Conservation (phyloP, 2,113 vertebrate genomes). For the Gorsachius goisagi region DNA sequence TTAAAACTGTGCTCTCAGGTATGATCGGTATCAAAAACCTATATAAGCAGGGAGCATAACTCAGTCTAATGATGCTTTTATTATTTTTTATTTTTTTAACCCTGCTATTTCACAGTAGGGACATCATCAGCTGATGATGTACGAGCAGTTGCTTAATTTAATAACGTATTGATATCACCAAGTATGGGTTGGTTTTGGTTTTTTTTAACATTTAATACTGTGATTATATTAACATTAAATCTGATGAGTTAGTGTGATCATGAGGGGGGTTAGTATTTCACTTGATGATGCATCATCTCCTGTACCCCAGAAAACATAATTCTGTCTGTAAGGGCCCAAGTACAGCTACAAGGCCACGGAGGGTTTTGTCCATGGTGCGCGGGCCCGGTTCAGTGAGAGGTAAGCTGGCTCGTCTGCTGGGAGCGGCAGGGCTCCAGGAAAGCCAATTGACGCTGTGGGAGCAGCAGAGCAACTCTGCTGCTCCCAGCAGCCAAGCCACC, state of each 20-base stretch:
- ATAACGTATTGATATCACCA: neutral
- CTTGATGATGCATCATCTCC: neutral
- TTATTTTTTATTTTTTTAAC: neutral
- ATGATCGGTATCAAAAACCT: neutral
- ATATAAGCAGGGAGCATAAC: neutral
- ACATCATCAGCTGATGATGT: neutral
- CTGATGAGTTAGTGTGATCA: neutral
- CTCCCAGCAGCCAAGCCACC: rapidly evolving
- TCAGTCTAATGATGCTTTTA: neutral
- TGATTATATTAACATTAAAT: neutral
- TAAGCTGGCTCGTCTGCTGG: neutral
- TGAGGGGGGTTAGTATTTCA: neutral
- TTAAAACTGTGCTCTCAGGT: neutral
- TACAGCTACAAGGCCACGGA: neutral
- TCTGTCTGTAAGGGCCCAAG: neutral
- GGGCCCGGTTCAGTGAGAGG: neutral
- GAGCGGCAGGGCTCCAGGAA: neutral
- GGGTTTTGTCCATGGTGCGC: neutral
- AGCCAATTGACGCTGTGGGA: neutral
- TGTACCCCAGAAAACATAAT: neutral
- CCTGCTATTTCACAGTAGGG: neutral
- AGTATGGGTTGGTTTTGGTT: neutral
- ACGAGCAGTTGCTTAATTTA: neutral
- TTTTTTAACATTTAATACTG: neutral
- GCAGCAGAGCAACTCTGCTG: neutral